Percentiles rank a stretch among this genome's conserved stretches.
phyloP scores from a whole-genome alignment of 2,888 invertebrate genomes.

The Diogma glabrata region DNA sequence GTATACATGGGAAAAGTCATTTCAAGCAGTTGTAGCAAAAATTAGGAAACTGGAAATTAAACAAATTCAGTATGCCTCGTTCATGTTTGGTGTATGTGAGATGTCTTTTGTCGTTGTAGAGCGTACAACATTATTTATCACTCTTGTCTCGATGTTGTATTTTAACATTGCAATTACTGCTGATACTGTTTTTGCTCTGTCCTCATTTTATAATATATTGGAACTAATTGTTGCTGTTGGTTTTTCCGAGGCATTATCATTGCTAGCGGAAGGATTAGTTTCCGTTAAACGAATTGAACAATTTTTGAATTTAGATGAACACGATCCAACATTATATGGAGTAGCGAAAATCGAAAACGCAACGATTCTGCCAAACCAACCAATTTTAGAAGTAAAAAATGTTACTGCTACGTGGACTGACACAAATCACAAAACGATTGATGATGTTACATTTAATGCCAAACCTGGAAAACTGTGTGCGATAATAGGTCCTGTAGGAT shows the following conservation, averaged over 20 bases:
- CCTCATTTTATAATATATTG: slow-evolving; percentile 69
- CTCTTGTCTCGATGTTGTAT: slow-evolving; percentile 56
- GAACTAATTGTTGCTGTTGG: slow-evolving; percentile 68
- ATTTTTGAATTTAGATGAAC: slow-evolving; percentile 38
- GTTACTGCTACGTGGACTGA: slow-evolving; percentile 17
- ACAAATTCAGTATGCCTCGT: slow-evolving; percentile 54
- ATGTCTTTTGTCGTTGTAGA: slow-evolving; percentile 65
- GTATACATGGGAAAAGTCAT: slow-evolving; percentile 78
- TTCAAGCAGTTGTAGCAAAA: slow-evolving; percentile 57
- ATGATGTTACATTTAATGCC: slow-evolving; percentile 15
- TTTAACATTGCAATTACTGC: slow-evolving; percentile 56
- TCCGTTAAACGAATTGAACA: slow-evolving; percentile 60
- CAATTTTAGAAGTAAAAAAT: slow-evolving; percentile 14
- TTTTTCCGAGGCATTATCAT: slow-evolving; percentile 66
- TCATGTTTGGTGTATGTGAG: no score
- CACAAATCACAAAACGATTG: slow-evolving; percentile 27
- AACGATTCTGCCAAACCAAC: slow-evolving; percentile 2
- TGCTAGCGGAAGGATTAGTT: slow-evolving; percentile 62
- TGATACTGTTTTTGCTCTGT: slow-evolving; percentile 64
- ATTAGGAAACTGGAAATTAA: slow-evolving; percentile 62
- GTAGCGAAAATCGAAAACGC: slow-evolving; percentile 4
- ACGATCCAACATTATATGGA: slow-evolving; percentile 25
- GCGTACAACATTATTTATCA: slow-evolving; percentile 64
- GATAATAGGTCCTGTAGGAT: slow-evolving; percentile 61
- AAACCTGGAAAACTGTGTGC: slow-evolving; percentile 38